Evolutionary conservation across 2,797 vertebrate species (phyloP).

Genomic region (Avahi laniger): DNA sequence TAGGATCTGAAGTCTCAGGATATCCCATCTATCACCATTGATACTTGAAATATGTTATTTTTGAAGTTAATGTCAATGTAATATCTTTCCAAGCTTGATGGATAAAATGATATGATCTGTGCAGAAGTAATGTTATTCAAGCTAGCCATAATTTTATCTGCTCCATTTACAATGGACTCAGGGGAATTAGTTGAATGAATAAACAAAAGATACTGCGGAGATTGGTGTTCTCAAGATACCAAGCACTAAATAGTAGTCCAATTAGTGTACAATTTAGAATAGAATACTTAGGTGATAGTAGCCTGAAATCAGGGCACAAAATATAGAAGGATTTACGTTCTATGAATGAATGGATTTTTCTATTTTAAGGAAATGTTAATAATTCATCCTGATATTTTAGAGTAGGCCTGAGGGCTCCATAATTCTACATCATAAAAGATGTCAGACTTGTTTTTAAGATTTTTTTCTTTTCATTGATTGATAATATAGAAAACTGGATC

Average conservation of each 20-base stretch:
- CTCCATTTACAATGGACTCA: slow-evolving; percentile 30
- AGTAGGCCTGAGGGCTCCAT: background rate
- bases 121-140: background rate
- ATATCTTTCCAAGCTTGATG: background rate
- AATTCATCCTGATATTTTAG: background rate
- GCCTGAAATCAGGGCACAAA: background rate
- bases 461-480: background rate
- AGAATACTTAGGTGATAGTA: background rate
- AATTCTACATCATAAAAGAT: background rate
- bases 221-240: slow-evolving; percentile 40
- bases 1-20: background rate
- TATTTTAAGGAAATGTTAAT: background rate
- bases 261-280: background rate
- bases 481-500: background rate
- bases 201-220: slow-evolving; percentile 47
- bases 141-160: background rate
- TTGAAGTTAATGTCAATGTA: background rate
- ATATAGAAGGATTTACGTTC: background rate
- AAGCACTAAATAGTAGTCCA: background rate
- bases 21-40: background rate
- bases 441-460: background rate
- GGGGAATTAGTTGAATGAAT: slow-evolving; percentile 34
- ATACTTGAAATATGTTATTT: background rate
- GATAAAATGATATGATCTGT: background rate
- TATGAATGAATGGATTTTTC: background rate